Percentiles rank a stretch among this genome's conserved stretches.
Evolutionary conservation across 2,888 invertebrate species (phyloP).

Genomic region (Blastobasis lacticolella): DNA sequence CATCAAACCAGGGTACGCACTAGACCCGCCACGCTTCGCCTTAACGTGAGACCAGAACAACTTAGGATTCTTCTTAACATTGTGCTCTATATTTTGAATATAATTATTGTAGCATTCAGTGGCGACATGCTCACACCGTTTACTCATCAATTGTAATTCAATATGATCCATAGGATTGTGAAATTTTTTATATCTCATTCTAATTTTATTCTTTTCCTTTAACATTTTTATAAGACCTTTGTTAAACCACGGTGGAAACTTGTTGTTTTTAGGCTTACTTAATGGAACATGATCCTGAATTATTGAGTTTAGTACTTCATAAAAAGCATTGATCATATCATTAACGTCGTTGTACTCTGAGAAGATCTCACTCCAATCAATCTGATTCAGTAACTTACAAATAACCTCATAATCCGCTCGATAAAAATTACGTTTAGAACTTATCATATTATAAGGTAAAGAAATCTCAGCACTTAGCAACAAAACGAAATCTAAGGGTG

Average conservation of each 20-base stretch:
- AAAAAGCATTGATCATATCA: slow-evolving; percentile 3
- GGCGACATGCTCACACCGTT: slow-evolving; percentile 1
- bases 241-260: slow-evolving; percentile 6
- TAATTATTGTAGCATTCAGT: background rate
- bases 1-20: slow-evolving; percentile 2
- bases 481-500: slow-evolving; percentile 4
- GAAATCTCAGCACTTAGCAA: background rate
- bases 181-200: slow-evolving; percentile 5
- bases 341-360: background rate
- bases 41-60: slow-evolving; percentile 6
- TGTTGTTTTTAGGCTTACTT: background rate
- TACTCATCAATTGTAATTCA: slow-evolving; percentile 1
- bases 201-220: slow-evolving; percentile 7
- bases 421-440: slow-evolving; percentile 1
- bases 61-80: slow-evolving; percentile 4
- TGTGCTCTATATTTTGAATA: background rate
- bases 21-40: slow-evolving; percentile 6
- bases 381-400: background rate
- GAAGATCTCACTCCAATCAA: background rate
- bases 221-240: slow-evolving; percentile 1
- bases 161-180: slow-evolving; percentile 7
- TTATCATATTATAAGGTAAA: background rate
- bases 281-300: slow-evolving; percentile 1
- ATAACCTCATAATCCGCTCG: slow-evolving; percentile 2
- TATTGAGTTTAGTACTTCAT: background rate